These are phyloP conservation scores for Acanthurus leucopareius DNA, from an alignment of 2,797 vertebrate genomes.

Conservation along the genomic window DNA sequence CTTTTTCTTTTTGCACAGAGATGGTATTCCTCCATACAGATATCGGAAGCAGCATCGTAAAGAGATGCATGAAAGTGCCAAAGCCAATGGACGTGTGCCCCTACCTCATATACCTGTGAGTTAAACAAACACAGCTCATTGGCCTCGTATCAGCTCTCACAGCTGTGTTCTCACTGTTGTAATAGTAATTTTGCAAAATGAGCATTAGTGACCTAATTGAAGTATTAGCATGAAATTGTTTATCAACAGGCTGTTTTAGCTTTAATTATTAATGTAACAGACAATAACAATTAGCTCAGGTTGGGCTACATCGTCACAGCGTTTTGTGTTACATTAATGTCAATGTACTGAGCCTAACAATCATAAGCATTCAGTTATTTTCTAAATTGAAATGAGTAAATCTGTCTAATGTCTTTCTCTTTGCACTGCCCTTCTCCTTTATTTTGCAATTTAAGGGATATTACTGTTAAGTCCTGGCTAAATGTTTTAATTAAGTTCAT, in stretches of 20 bases:
- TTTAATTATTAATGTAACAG: background rate
- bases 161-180: constrained; percentile 56
- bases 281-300: background rate
- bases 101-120: constrained; percentile 98
- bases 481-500: background rate
- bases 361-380: background rate
- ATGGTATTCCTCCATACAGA: constrained; percentile 94
- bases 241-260: background rate
- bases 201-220: background rate
- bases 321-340: background rate
- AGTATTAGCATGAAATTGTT: background rate
- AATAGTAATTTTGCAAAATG: constrained; percentile 55
- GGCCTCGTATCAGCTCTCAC: background rate
- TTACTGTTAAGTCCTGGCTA: background rate
- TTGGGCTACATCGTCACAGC: background rate
- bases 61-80: constrained; percentile 98
- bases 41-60: constrained; percentile 95
- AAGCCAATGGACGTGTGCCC: constrained; percentile 94
- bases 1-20: constrained; percentile 80
- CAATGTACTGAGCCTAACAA: background rate
- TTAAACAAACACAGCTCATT: constrained; percentile 19
- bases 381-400: background rate
- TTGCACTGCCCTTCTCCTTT: background rate
- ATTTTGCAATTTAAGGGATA: background rate
- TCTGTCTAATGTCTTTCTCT: background rate